Base-by-base conservation (phyloP, 1,140 invertebrate species). In the Megalonaias nervosa region DNA sequence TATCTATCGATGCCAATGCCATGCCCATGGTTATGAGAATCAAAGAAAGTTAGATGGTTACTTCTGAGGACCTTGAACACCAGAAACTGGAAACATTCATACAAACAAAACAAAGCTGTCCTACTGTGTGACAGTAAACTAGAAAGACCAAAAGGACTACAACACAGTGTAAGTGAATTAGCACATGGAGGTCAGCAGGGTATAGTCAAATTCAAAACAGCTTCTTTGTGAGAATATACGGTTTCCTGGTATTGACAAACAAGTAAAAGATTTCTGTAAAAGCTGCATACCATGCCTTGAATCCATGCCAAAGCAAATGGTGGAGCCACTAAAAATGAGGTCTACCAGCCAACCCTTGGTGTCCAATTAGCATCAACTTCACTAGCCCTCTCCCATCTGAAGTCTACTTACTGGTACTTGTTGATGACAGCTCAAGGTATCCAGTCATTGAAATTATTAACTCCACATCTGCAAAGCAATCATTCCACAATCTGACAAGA, bases 381-480 rank as follows among this genome's bases (percentile, higher is more conserved):
- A 74, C 71, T 31, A 86, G 87, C 61, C 82, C 85, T 26, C 19
- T 86, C 16, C 82, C 84, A 21, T 76, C 55, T 66, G 81, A 80
- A 26, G 61, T 85, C 26, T 84, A 88, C 64, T 69, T 84, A 14
- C 38, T 87, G 23, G 87, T 88, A 38, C 56, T 88, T 19, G 76
- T n/a, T n/a, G n/a, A n/a, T n/a, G n/a, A n/a, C n/a, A n/a, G n/a
- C n/a, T n/a, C n/a, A n/a, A n/a, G n/a, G n/a, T n/a, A n/a, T n/a
- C n/a, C n/a, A n/a, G n/a, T n/a, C n/a, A n/a, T n/a, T n/a, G n/a
- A n/a, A n/a, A n/a, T n/a, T n/a, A n/a, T n/a, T n/a, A n/a, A n/a
- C n/a, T n/a, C n/a, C n/a, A 78, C 68, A n/a, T 70, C 72, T 23
- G 55, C 67, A n/a, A 67, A 17, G 64, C 26, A 17, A 69, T 80